phyloP scores from a whole-genome alignment of 1,140 invertebrate genomes.

The Macrobrachium rosenbergii region DNA sequence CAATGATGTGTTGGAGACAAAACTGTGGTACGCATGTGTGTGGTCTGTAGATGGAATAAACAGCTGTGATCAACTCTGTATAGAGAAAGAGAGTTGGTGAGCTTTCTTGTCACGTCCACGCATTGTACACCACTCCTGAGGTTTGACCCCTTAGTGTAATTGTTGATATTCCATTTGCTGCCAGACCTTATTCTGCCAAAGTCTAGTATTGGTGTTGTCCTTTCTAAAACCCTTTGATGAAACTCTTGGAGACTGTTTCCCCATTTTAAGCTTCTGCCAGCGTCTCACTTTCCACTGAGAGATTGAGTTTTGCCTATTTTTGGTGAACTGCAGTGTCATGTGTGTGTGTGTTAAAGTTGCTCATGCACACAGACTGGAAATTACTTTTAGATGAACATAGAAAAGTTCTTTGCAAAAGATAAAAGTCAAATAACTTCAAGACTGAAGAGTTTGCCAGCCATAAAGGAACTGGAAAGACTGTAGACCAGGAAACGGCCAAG shows the following conservation, averaged over 20 bases:
- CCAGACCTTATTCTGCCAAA: slow-evolving; percentile 64
- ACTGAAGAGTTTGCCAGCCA: slow-evolving; percentile 43
- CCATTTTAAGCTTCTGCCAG: slow-evolving; percentile 51
- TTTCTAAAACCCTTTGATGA: slow-evolving; percentile 54
- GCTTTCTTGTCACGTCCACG: slow-evolving; percentile 55
- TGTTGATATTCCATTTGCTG: slow-evolving; percentile 62
- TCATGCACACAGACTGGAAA: slow-evolving; percentile 42
- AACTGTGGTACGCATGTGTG: slow-evolving; percentile 58
- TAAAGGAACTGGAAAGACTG: slow-evolving; percentile 46
- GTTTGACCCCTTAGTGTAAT: slow-evolving; percentile 58
- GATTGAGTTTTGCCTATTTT: slow-evolving; percentile 47
- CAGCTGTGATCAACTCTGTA: slow-evolving; percentile 42
- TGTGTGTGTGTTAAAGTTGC: slow-evolving; percentile 41
- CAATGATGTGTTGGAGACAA: slow-evolving; percentile 52
- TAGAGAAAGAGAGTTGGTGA: slow-evolving; percentile 41
- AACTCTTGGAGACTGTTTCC: slow-evolving; percentile 53
- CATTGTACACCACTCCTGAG: slow-evolving; percentile 52
- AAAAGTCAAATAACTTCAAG: slow-evolving; percentile 40
- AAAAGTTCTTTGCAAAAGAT: slow-evolving; percentile 32
- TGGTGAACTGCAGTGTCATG: slow-evolving; percentile 44
- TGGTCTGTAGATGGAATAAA: slow-evolving; percentile 45
- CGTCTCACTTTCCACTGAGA: slow-evolving; percentile 48
- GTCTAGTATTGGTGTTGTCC: slow-evolving; percentile 65
- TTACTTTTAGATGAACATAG: not conserved
- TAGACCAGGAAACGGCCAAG: slow-evolving; percentile 48